Evolutionary conservation across 2,113 vertebrate species (phyloP), one percentile per base, ranked within the genome.

Genomic region (Cyprinodon brontotheroides): DNA sequence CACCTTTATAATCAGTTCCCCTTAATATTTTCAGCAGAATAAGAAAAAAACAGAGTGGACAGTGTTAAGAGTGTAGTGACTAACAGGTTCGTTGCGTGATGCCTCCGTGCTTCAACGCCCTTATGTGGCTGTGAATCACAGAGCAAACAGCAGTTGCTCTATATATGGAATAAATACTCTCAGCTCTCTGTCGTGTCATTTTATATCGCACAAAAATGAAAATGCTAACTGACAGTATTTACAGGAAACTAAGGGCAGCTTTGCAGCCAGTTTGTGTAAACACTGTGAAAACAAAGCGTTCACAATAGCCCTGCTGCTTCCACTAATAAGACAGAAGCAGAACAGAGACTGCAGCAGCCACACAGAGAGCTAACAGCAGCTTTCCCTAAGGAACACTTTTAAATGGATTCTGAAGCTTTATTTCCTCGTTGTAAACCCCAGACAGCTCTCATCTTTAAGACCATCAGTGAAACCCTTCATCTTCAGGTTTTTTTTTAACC

Each of bases 221-320:
- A n/a, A 72, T 6, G 4, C 1, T 2, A 1, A 0, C 7, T 75
- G 63, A 77, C 67, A 69, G 59, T 45, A 20, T 57, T 53, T 43
- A 78, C 80, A 67, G 61, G 70, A 82, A 78, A 48, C n/a, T 61
- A 40, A 65, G 74, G 62, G 40, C 48, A 4, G 50, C 62, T 37
- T 48, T 73, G 67, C 53, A 29, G 62, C 77, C 73, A 77, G 62
- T 83, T 74, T 61, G 62, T 83, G 87, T 75, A 77, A 83, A 87
- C 84, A 83, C 50, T 57, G 50, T 57, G 80, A 69, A 71, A 81
- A 53, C 81, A 78, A 74, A 59, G 70, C 39, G 79, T 3, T 67
- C 47, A 50, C 74, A 67, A 53, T n/a, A 70, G 75, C 81, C 81
- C 38, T 3, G 62, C 13, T 61, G 61, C 65, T 45, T 45, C 17